Percentiles rank a stretch among this genome's conserved stretches.
These are phyloP conservation scores for Pangasius krempfi DNA, from an alignment of 2,797 vertebrate species.

Conservation along the genomic window DNA sequence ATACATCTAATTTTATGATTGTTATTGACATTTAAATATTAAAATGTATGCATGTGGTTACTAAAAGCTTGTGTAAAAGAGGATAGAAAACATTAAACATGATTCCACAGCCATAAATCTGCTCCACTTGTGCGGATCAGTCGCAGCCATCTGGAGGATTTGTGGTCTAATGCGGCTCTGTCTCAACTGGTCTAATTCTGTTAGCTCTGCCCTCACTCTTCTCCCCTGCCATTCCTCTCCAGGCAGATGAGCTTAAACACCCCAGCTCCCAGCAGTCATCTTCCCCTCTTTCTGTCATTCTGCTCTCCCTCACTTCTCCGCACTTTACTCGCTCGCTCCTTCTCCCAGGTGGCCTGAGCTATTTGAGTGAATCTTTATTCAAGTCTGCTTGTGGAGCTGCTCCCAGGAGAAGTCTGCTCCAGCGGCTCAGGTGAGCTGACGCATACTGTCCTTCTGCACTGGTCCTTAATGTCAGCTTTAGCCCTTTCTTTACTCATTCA, in stretches of 20 bases:
- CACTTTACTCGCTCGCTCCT: constrained; percentile 1
- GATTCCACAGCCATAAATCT: constrained; percentile 5
- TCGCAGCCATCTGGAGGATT: constrained; percentile 37
- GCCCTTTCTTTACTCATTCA: not conserved
- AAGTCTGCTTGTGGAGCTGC: constrained; percentile 27
- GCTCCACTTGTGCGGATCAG: not conserved
- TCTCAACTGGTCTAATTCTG: constrained; percentile 47
- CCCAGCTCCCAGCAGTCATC: not conserved
- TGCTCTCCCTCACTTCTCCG: not conserved
- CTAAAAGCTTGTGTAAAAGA: not conserved
- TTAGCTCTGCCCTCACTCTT: constrained; percentile 26
- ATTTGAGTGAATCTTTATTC: constrained; percentile 52
- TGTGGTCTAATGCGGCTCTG: constrained; percentile 34
- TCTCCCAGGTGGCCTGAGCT: constrained; percentile 44
- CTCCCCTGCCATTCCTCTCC: constrained; percentile 9
- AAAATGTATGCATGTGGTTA: not conserved
- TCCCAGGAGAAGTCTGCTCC: not conserved
- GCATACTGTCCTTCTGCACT: not conserved
- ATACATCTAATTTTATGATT: not conserved
- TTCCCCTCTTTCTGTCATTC: constrained; percentile 3
- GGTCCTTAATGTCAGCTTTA: not conserved
- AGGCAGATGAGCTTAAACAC: not conserved
- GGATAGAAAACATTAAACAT: not conserved
- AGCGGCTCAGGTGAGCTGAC: not conserved
- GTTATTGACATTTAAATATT: not conserved